phyloP scores from a whole-genome alignment of 2,797 vertebrate species.

The Pangasius macronema region DNA sequence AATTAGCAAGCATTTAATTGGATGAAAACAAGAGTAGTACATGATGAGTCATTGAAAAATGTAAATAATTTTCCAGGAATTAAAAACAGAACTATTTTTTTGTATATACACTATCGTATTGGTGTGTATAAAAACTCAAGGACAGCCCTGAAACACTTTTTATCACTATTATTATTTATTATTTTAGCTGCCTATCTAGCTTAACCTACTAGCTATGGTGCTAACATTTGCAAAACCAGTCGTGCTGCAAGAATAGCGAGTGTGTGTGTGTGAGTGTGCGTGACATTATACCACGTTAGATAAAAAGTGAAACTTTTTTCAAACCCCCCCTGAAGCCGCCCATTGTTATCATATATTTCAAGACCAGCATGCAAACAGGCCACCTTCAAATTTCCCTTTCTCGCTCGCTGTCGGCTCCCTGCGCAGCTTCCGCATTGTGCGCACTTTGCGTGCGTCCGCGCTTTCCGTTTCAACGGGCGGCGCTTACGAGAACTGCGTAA shows the following conservation, averaged over 20 bases:
- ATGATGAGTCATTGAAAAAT: background rate
- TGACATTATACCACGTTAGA: background rate
- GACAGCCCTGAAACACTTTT: background rate
- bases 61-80: background rate
- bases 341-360: background rate
- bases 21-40: background rate
- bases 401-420: background rate
- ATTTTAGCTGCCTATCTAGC: background rate
- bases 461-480: constrained; percentile 1
- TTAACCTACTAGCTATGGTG: background rate
- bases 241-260: background rate
- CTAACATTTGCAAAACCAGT: too few species aligned
- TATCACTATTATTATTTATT: too few species aligned
- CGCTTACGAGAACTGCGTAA: constrained; percentile 43
- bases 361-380: background rate
- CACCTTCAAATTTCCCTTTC: background rate
- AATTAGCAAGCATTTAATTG: background rate
- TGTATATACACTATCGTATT: background rate
- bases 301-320: background rate
- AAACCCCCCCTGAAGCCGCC: background rate
- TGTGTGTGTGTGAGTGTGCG: background rate
- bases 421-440: constrained; percentile 39
- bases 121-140: background rate
- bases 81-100: background rate
- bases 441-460: constrained; percentile 19